These are phyloP conservation scores for Cromileptes altivelis DNA, from an alignment of 2,113 vertebrate genomes.

Conservation along the genomic window DNA sequence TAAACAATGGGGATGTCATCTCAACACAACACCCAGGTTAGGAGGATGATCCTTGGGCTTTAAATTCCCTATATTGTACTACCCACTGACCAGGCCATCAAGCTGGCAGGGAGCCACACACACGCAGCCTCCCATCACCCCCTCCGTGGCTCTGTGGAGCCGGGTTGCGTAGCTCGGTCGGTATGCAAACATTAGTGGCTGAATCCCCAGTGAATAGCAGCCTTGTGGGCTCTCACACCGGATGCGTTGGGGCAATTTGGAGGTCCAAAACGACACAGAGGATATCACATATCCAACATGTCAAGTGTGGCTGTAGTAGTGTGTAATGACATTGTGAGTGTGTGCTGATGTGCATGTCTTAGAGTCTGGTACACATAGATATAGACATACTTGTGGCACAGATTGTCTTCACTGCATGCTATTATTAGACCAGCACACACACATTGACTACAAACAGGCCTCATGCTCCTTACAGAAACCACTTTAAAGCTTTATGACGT, in stretches of 20 bases:
- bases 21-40: too few species aligned
- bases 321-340: background rate
- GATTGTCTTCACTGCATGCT: background rate
- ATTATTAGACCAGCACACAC: background rate
- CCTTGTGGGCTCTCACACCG: slow-evolving; percentile 53
- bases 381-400: background rate
- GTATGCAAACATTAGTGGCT: slow-evolving; percentile 70
- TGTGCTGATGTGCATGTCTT: background rate
- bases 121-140: slow-evolving; percentile 54
- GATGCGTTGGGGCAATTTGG: slow-evolving; percentile 22
- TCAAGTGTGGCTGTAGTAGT: background rate
- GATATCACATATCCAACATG: background rate
- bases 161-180: slow-evolving; percentile 66
- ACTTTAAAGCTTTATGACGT: background rate
- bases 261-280: background rate
- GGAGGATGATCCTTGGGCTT: background rate
- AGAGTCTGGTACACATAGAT: too few species aligned
- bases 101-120: slow-evolving; percentile 26
- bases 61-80: too few species aligned
- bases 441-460: background rate
- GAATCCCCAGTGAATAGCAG: slow-evolving; percentile 59
- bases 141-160: slow-evolving; percentile 32
- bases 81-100: slow-evolving; percentile 7
- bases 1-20: too few species aligned
- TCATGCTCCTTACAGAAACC: background rate